phyloP scores from a whole-genome alignment of 2,113 vertebrate species.

The Embiotoca jacksoni region DNA sequence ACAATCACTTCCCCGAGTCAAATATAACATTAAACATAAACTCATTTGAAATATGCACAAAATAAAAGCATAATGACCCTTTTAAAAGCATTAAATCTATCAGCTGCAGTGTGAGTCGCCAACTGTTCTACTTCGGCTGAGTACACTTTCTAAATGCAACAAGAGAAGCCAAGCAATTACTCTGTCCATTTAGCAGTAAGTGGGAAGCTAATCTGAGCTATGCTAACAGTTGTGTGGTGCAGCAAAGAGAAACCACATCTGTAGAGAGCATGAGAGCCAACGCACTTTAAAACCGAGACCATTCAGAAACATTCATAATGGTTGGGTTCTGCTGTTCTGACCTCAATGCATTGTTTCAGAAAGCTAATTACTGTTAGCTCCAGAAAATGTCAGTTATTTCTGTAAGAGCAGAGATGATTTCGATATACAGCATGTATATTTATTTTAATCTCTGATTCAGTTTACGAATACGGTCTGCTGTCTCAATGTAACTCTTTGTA shows the following conservation, averaged over 20 bases:
- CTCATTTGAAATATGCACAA: constrained; percentile 47
- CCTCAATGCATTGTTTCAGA: constrained; percentile 47
- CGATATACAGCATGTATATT: constrained; percentile 38
- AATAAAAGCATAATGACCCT: constrained; percentile 45
- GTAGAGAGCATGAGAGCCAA: constrained; percentile 33
- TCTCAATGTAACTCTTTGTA: constrained; percentile 44
- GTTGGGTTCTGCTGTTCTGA: constrained; percentile 20
- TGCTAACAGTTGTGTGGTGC: constrained; percentile 36
- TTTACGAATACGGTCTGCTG: constrained; percentile 39
- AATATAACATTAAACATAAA: constrained; percentile 45
- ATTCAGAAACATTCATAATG: constrained; percentile 48
- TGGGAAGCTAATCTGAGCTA: constrained; percentile 57
- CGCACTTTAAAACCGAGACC: constrained; percentile 22
- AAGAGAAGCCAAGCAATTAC: constrained; percentile 54
- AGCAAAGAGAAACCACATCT: constrained; percentile 50
- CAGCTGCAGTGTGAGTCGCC: constrained; percentile 19
- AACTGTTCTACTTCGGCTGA: constrained; percentile 28
- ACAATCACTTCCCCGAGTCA: constrained; percentile 40
- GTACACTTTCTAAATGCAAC: constrained; percentile 25
- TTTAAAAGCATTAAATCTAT: constrained; percentile 61
- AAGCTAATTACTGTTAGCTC: constrained; percentile 50
- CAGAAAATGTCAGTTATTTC: constrained; percentile 58
- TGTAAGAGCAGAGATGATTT: constrained; percentile 39
- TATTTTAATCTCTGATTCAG: constrained; percentile 33
- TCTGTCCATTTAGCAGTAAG: constrained; percentile 61